A percentile compares a stretch with the other conserved stretches of the same genome.
These are phyloP conservation scores for Drosophila pseudotakahashii DNA, from an alignment of 2,888 invertebrate genomes.

Conservation along the genomic window DNA sequence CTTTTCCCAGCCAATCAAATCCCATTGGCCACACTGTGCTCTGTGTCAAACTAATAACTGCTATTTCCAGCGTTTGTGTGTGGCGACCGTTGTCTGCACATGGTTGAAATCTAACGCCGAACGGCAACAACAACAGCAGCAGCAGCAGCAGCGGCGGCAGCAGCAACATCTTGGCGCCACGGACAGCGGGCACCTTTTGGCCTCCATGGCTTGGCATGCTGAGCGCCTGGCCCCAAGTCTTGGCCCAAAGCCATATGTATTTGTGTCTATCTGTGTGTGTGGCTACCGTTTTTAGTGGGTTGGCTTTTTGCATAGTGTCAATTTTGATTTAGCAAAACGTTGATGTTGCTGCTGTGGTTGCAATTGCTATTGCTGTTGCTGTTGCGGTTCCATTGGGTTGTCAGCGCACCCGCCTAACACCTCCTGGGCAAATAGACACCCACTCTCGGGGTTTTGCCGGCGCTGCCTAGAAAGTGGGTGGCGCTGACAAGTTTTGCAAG, in stretches of 20 bases:
- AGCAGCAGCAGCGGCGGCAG: slow-evolving; percentile 12
- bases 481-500: slow-evolving; percentile 68
- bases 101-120: slow-evolving; percentile 74
- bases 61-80: slow-evolving; percentile 49
- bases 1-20: slow-evolving; percentile 5
- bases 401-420: slow-evolving; percentile 64
- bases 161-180: slow-evolving; percentile 70
- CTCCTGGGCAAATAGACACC: slow-evolving; percentile 49
- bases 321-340: slow-evolving; percentile 76
- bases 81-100: slow-evolving; percentile 65
- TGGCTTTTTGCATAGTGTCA: slow-evolving; percentile 77
- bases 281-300: slow-evolving; percentile 74
- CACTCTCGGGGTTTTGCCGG: slow-evolving; percentile 19
- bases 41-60: slow-evolving; percentile 57
- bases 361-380: slow-evolving; percentile 33
- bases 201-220: slow-evolving; percentile 71
- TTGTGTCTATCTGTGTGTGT: slow-evolving; percentile 23
- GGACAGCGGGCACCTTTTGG: slow-evolving; percentile 69
- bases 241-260: slow-evolving; percentile 49
- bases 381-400: slow-evolving; percentile 42
- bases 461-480: slow-evolving; percentile 69
- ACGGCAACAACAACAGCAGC: slow-evolving; percentile 24
- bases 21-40: slow-evolving; percentile 50
- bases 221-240: slow-evolving; percentile 73
- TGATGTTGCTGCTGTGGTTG: slow-evolving; percentile 51